Base-by-base conservation (phyloP, 2,113 vertebrate genomes). In the Tursiops truncatus region DNA sequence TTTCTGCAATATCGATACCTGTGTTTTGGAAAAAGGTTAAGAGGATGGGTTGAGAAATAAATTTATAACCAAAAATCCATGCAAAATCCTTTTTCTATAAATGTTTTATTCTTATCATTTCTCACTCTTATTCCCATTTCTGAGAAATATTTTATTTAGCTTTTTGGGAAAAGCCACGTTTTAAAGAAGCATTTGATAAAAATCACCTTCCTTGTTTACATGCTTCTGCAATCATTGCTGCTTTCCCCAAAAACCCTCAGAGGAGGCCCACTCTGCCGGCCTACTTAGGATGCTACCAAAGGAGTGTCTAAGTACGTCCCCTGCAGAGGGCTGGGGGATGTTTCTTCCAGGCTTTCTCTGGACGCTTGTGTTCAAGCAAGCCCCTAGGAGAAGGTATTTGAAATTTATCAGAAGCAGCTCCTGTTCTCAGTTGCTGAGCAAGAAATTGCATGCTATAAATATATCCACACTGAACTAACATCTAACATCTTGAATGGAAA, bases 401-500 rank as follows among this genome's bases (percentile, higher is more conserved):
- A 77, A 83, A 91, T 74, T 60, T n/a, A 92, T 81, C n/a, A 93
- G 76, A 84, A 82, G 47, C 10, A 4, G 50, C 36, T 91, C 28
- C 21, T 65, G 53, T 88, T 76, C 31, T 84, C 36, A 10, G 41
- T 25, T 77, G 36, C 58, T 95, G 60, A 92, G 44, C 58, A 33
- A 44, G 36, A 41, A 84, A 90, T 50, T 47, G 1, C 2, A 33
- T 2, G 21, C 17, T 63, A 73, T n/a, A 82, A 85, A 90, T 28
- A 93, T 7, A 86, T 11, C 44, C 47, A 11, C 3, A 10, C 14
- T 63, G 41, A 95, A 56, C 4, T 8, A 94, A 56, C 21, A 23
- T 94, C 4, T 8, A 94, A 56, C 21, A 23, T 94, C 77, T 63
- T 53, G 14, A 86, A 85, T 79, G 47, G 83, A 79, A 96, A 97